A percentile compares a stretch with the other conserved stretches of the same genome.
Conservation (phyloP, 2,888 invertebrate species). For the Agonopterix arenella region DNA sequence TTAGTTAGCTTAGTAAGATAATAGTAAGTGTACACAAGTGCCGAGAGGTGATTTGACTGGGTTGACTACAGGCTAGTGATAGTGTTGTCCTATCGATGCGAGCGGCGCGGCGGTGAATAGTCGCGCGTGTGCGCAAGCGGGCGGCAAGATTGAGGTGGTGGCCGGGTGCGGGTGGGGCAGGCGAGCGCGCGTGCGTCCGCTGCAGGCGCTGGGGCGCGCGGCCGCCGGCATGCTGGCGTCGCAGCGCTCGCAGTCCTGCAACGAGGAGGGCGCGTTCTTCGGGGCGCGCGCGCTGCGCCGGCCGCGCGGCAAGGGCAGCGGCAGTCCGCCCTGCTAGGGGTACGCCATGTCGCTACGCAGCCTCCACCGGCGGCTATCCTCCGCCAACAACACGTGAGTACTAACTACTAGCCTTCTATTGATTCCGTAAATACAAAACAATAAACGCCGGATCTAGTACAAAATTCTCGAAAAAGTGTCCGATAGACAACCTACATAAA, state of each 20-base stretch:
- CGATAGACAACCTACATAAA: too few species aligned
- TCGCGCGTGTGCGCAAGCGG: slow-evolving; percentile 28
- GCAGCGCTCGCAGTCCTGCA: slow-evolving; percentile 74
- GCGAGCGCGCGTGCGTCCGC: slow-evolving; percentile 73
- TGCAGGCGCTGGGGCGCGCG: slow-evolving; percentile 67
- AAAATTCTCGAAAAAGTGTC: too few species aligned
- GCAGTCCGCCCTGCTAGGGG: slow-evolving; percentile 78
- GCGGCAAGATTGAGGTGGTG: slow-evolving; percentile 72
- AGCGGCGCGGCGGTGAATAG: slow-evolving; percentile 16
- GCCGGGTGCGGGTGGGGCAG: slow-evolving; percentile 70
- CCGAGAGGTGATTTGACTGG: slow-evolving; percentile 23
- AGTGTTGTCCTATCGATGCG: slow-evolving; percentile 26
- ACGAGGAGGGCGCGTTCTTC: slow-evolving; percentile 75
- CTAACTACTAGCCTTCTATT: too few species aligned
- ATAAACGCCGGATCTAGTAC: too few species aligned
- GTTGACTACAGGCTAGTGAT: slow-evolving; percentile 10
- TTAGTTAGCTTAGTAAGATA: slow-evolving; percentile 31
- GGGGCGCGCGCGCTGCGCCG: slow-evolving; percentile 73
- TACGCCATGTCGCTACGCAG: slow-evolving; percentile 81
- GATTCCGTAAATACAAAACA: too few species aligned
- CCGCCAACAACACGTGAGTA: slow-evolving; percentile 78
- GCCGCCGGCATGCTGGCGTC: slow-evolving; percentile 70
- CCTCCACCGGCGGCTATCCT: slow-evolving; percentile 79
- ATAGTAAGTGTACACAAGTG: slow-evolving; percentile 45
- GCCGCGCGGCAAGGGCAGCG: slow-evolving; percentile 77